Evolutionary conservation across 2,888 invertebrate genomes (phyloP).

Genomic region (Hartigia nigra): DNA sequence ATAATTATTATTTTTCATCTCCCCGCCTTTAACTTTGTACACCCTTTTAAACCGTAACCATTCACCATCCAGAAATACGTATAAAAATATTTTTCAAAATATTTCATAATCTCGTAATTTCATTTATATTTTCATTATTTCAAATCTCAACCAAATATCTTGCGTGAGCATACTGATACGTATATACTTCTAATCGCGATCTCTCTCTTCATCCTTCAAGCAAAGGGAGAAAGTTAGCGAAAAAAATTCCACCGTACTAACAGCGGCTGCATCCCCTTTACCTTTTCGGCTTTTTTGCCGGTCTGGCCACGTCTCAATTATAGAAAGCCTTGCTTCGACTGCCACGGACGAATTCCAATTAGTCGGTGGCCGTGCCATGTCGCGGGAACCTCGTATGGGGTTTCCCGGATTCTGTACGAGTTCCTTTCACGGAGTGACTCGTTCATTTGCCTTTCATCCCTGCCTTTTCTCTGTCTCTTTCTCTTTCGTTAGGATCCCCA

Average conservation of each 20-base stretch:
- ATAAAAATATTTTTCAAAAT: background rate
- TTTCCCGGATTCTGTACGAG: conserved; percentile 66
- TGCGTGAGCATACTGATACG: background rate
- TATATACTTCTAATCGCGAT: background rate
- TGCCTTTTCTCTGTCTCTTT: conserved; percentile 34
- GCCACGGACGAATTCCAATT: conserved; percentile 65
- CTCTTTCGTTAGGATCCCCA: conserved; percentile 9
- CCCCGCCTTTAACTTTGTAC: conserved; percentile 21
- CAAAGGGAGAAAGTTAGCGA: background rate
- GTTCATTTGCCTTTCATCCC: conserved; percentile 64
- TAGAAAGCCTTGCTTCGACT: conserved; percentile 66
- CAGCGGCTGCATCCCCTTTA: conserved; percentile 50
- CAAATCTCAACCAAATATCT: background rate
- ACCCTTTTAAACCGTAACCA: background rate
- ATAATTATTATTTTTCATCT: conserved; percentile 49
- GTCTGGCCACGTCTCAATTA: conserved; percentile 65
- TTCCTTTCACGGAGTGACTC: conserved; percentile 64
- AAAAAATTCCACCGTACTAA: conserved; percentile 17
- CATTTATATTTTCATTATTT: background rate
- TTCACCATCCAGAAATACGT: background rate
- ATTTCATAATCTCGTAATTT: background rate
- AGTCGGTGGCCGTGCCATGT: conserved; percentile 63
- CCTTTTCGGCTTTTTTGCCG: conserved; percentile 57
- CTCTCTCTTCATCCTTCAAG: background rate
- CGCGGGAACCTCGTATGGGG: conserved; percentile 60